Conservation (phyloP, 2,888 invertebrate species). For the Palloptera scutellata region DNA sequence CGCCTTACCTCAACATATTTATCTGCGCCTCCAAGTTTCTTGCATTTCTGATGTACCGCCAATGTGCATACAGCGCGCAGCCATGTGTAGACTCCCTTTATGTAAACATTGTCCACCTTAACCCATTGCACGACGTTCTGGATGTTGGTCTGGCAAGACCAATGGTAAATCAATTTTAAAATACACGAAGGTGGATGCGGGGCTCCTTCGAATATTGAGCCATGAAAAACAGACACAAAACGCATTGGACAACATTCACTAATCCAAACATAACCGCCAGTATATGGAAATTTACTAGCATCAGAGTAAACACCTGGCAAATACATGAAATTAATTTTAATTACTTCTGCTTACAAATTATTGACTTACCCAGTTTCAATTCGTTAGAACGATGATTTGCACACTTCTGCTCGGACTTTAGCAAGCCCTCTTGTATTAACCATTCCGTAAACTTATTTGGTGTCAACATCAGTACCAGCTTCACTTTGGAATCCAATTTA, state of each 20-base stretch:
- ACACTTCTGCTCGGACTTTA: slow-evolving; percentile 82
- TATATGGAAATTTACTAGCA: slow-evolving; percentile 83
- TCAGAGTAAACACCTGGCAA: slow-evolving; percentile 82
- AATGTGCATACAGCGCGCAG: slow-evolving; percentile 81
- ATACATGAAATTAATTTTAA: slow-evolving; percentile 46
- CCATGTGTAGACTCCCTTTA: slow-evolving; percentile 74
- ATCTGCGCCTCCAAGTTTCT: slow-evolving; percentile 75
- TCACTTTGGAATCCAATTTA: slow-evolving; percentile 79
- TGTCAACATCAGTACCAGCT: slow-evolving; percentile 80
- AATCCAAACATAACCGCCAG: slow-evolving; percentile 92
- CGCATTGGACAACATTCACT: slow-evolving; percentile 85
- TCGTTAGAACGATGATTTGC: slow-evolving; percentile 73
- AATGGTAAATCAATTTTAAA: slow-evolving; percentile 86
- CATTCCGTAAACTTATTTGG: slow-evolving; percentile 89
- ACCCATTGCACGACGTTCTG: slow-evolving; percentile 92
- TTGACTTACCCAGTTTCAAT: slow-evolving; percentile 73
- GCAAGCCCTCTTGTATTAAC: slow-evolving; percentile 85
- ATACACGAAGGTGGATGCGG: slow-evolving; percentile 84
- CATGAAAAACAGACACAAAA: slow-evolving; percentile 86
- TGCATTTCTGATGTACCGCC: slow-evolving; percentile 80
- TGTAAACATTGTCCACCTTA: slow-evolving; percentile 76
- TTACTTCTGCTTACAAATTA: background rate
- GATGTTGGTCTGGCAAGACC: slow-evolving; percentile 90
- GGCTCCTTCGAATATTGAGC: slow-evolving; percentile 86
- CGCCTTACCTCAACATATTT: slow-evolving; percentile 71